Evolutionary conservation across 2,113 vertebrate genomes (phyloP).

Genomic region (Felis catus): DNA sequence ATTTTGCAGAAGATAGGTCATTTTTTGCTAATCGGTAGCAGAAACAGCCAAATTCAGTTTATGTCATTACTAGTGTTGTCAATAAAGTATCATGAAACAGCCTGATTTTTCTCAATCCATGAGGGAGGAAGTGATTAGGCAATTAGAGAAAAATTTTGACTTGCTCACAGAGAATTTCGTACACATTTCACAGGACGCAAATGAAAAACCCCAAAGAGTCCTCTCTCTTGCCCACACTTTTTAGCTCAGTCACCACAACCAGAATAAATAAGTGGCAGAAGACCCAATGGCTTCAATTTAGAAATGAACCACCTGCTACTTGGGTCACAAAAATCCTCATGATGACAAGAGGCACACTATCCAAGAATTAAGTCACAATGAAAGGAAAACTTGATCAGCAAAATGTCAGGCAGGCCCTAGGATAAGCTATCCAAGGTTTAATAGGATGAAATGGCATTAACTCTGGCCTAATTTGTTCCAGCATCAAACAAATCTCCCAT

Average conservation of each 20-base stretch:
- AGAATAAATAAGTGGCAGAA: background rate
- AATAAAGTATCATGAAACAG: conserved; percentile 39
- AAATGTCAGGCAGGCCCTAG: background rate
- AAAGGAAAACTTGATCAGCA: background rate
- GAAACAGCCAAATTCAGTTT: background rate
- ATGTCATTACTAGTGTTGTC: background rate
- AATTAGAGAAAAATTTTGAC: conserved; percentile 28
- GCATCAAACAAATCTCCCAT: background rate
- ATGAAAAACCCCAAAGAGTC: background rate
- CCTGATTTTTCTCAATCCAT: background rate
- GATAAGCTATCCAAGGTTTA: background rate
- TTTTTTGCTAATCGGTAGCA: background rate
- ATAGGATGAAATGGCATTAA: background rate
- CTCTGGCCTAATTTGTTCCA: background rate
- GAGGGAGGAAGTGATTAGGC: background rate
- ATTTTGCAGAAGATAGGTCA: background rate
- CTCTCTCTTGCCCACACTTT: background rate
- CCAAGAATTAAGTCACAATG: background rate
- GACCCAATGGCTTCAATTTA: background rate
- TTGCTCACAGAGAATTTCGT: conserved; percentile 28
- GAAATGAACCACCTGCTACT: background rate
- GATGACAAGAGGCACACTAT: background rate
- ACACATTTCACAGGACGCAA: background rate
- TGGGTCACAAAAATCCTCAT: background rate
- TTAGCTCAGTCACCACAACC: background rate